These are phyloP conservation scores for Elysia chlorotica DNA, from an alignment of 1,140 invertebrate genomes.

Conservation along the genomic window DNA sequence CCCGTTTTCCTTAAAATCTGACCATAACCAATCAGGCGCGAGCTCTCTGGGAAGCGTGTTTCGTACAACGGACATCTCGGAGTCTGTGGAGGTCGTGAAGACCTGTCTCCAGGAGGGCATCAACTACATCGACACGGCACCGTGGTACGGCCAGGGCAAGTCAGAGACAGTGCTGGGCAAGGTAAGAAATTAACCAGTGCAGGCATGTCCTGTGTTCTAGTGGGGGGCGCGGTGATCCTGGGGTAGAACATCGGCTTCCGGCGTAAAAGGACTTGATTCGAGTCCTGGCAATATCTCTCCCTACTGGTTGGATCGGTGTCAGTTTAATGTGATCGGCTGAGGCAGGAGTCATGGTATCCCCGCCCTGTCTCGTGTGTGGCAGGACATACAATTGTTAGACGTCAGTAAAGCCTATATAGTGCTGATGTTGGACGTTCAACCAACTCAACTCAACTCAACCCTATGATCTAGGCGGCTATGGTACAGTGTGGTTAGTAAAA, in stretches of 20 bases:
- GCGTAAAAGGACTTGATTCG: too few relatives aligned
- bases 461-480: too few relatives aligned
- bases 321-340: not conserved
- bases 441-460: too few relatives aligned
- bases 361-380: too few relatives aligned
- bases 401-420: too few relatives aligned
- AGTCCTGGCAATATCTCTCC: not conserved
- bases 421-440: too few relatives aligned
- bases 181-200: conserved; percentile 64
- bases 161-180: conserved; percentile 80
- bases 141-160: conserved; percentile 80
- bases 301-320: not conserved
- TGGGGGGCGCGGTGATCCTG: not conserved
- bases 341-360: not conserved
- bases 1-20: too few relatives aligned
- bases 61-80: conserved; percentile 67
- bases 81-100: conserved; percentile 73
- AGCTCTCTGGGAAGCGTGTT: conserved; percentile 56
- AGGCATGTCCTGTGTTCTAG: not conserved
- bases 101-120: conserved; percentile 78
- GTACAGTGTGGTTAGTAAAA: too few relatives aligned
- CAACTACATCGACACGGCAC: conserved; percentile 90
- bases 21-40: too few relatives aligned
- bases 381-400: too few relatives aligned
- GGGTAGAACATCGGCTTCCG: not conserved